phyloP scores from a whole-genome alignment of 2,888 invertebrate genomes.

The Drosophila hawaiiensis region DNA sequence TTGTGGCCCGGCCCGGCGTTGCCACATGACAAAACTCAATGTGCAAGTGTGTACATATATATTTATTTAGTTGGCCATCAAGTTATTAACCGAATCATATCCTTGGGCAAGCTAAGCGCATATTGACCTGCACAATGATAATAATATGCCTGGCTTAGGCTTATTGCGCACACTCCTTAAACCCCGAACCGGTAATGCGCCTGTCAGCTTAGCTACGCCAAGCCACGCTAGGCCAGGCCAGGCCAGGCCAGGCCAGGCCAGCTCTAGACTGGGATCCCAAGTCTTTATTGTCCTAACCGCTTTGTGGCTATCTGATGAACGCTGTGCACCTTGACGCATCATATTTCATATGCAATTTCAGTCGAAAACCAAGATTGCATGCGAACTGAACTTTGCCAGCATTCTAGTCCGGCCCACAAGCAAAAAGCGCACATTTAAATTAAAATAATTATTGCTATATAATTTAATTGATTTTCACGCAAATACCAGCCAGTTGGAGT shows the following conservation, averaged over 20 bases:
- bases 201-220: conserved; percentile 58
- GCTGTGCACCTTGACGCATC: conserved; percentile 52
- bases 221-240: background rate
- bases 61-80: conserved; percentile 23
- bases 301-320: conserved; percentile 62
- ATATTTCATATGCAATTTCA: conserved; percentile 64
- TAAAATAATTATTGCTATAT: conserved; percentile 50
- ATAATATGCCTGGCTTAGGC: conserved; percentile 26
- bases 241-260: background rate
- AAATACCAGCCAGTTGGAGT: conserved; percentile 43
- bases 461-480: conserved; percentile 73
- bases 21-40: conserved; percentile 38
- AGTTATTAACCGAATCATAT: conserved; percentile 18
- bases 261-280: conserved; percentile 4
- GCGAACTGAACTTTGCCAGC: conserved; percentile 14
- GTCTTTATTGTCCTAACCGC: conserved; percentile 51
- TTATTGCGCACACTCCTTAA: conserved; percentile 8
- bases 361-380: conserved; percentile 11
- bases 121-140: conserved; percentile 31
- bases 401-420: conserved; percentile 3
- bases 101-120: conserved; percentile 13
- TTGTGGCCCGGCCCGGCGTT: conserved; percentile 28
- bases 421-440: conserved; percentile 45
- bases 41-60: background rate
- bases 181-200: conserved; percentile 32